These are phyloP conservation scores for Gymnopithys bicolor DNA, from an alignment of 2,797 vertebrate species.

Conservation along the genomic window DNA sequence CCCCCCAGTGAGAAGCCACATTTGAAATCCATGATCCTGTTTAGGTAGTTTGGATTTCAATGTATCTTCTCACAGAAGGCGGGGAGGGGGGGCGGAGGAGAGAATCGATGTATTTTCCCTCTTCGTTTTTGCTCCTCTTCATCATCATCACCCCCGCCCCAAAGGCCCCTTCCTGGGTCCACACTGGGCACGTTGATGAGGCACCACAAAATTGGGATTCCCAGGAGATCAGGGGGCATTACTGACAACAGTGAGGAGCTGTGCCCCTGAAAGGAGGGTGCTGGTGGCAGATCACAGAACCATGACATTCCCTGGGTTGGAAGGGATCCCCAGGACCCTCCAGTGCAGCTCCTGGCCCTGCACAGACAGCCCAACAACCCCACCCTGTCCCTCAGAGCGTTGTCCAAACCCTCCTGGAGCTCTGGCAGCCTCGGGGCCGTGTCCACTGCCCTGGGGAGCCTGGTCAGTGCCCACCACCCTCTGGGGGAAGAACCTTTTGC, in stretches of 20 bases:
- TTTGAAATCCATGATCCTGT: background rate
- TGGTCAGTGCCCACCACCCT: background rate
- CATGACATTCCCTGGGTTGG: background rate
- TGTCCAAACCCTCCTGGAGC: background rate
- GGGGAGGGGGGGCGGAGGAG: too few relatives aligned
- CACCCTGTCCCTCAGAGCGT: background rate
- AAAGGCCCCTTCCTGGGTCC: background rate
- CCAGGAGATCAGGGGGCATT: background rate
- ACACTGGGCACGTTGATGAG: rapidly evolving
- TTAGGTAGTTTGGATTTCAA: background rate
- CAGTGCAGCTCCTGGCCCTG: rapidly evolving
- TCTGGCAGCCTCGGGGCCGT: background rate
- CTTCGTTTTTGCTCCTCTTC: background rate
- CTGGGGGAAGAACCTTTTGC: background rate
- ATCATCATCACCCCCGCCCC: background rate
- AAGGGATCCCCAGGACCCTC: background rate
- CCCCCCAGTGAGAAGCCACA: background rate
- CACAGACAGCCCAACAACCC: rapidly evolving
- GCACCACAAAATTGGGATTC: background rate
- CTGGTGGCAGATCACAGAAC: background rate
- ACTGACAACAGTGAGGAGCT: background rate
- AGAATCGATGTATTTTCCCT: background rate
- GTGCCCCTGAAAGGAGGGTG: background rate
- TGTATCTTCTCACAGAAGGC: background rate
- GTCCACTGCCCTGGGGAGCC: background rate